Evolutionary conservation across 2,888 invertebrate species (phyloP).

Genomic region (Drosophila mulleri): DNA sequence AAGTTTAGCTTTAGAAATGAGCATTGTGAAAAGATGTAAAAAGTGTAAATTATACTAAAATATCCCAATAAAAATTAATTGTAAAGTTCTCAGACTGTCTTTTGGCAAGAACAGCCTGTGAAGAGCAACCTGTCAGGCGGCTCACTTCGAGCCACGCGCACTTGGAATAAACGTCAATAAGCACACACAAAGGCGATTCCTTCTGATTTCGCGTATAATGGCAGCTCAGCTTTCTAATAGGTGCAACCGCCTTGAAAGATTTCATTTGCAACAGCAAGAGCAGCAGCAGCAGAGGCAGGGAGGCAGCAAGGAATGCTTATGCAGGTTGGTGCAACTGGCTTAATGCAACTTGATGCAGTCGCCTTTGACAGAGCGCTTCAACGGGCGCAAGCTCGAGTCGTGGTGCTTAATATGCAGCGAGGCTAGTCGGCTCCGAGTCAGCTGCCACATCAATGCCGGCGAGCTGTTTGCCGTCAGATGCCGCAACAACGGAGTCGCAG

Average conservation of each 20-base stretch:
- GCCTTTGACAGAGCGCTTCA: constrained; percentile 34
- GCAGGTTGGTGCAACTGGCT: constrained; percentile 20
- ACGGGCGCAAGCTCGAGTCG: constrained; percentile 60
- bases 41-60: no score
- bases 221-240: constrained; percentile 40
- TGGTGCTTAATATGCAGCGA: constrained; percentile 66
- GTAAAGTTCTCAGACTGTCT: background rate
- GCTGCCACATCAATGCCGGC: constrained; percentile 39
- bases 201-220: constrained; percentile 7
- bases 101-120: background rate
- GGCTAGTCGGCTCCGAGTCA: constrained; percentile 17
- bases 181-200: constrained; percentile 18
- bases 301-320: constrained; percentile 18
- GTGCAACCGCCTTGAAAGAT: constrained; percentile 16
- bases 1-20: no score
- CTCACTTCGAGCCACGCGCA: background rate
- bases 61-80: no score
- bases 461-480: constrained; percentile 42
- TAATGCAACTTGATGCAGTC: constrained; percentile 30
- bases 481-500: constrained; percentile 43
- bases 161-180: constrained; percentile 8
- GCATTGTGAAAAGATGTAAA: no score
- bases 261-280: constrained; percentile 8
- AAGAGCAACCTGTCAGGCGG: background rate
- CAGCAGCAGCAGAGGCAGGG: background rate